Conservation (phyloP, 64 coral and sea anemone species). For the Platygyra sinensis region DNA sequence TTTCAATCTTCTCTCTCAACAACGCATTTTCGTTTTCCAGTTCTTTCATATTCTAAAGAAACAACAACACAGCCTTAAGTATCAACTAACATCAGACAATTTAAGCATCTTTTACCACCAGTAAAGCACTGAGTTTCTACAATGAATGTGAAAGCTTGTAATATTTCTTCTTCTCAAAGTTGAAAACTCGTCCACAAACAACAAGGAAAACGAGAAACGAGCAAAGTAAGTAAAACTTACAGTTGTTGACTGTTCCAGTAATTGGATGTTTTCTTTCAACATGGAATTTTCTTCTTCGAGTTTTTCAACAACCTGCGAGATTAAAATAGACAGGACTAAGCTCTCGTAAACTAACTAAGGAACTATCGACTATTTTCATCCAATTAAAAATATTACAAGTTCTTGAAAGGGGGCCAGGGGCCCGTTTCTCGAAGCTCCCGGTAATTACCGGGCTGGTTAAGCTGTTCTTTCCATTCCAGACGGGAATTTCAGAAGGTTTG, state of each 20-base stretch:
- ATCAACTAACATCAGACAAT: not conserved
- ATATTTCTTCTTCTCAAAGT: not conserved
- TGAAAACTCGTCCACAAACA: not conserved
- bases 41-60: constrained; percentile 21
- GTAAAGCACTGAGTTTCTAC: not conserved
- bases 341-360: not conserved
- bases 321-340: not conserved
- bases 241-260: constrained; percentile 15
- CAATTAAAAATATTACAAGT: not conserved
- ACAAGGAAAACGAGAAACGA: not conserved
- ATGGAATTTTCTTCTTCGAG: constrained; percentile 41
- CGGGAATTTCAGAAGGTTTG: no score
- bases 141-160: not conserved
- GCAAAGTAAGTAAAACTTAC: not conserved
- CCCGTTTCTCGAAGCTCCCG: no score
- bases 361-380: not conserved
- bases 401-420: not conserved
- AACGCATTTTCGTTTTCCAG: constrained; percentile 4
- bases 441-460: no score
- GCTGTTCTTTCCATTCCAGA: no score
- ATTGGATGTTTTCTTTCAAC: constrained; percentile 26
- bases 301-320: constrained; percentile 24
- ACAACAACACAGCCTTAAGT: not conserved
- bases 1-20: constrained; percentile 17
- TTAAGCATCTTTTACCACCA: no score